Evolutionary conservation across 2,113 vertebrate species (phyloP), one percentile per base, ranked within the genome.

Genomic region (Engraulis encrasicolus): DNA sequence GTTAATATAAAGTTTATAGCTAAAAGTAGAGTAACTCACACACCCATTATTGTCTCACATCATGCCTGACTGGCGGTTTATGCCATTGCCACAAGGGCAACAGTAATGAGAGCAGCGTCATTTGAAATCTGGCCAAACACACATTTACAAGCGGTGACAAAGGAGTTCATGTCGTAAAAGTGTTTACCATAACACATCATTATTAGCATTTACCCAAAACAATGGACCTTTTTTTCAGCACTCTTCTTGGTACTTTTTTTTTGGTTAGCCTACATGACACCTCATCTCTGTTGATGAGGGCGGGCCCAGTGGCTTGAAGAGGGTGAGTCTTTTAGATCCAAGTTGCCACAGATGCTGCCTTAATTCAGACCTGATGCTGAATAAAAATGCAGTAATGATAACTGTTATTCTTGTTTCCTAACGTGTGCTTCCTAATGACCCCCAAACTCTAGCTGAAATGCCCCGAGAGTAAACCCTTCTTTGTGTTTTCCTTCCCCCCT

Each of bases 201-300:
- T 61, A 61, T 61, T 61, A 61, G 54, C 27, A 61, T 61, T 61
- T 61, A 61, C 54, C 54, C 54, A 61, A 61, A 61, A 61, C 54
- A 61, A 61, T 61, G 27, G 54, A n/a, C 11, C 54, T 61, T 19
- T 23, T 61, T 61, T n/a, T 61, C 54, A 1, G n/a, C 20, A 7
- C 27, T 61, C 54, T 23, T 61, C 54, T n/a, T 61, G 54, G 54
- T 61, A 11, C 54, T 23, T 61, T 61, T 23, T 23, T 2, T 23
- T 23, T 5, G 2, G n/a, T n/a, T n/a, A n/a, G n/a, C n/a, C n/a
- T n/a, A n/a, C n/a, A 61, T 61, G 54, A 61, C 54, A 61, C 54
- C 54, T 61, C 54, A 61, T 61, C 54, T 61, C 6, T 23, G 54
- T 12, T 23, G 54, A 61, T 54, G 50, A 54, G n/a, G 54, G 54